These are phyloP conservation scores for Mellilla xanthometata DNA, from an alignment of 2,888 invertebrate species.

Conservation along the genomic window DNA sequence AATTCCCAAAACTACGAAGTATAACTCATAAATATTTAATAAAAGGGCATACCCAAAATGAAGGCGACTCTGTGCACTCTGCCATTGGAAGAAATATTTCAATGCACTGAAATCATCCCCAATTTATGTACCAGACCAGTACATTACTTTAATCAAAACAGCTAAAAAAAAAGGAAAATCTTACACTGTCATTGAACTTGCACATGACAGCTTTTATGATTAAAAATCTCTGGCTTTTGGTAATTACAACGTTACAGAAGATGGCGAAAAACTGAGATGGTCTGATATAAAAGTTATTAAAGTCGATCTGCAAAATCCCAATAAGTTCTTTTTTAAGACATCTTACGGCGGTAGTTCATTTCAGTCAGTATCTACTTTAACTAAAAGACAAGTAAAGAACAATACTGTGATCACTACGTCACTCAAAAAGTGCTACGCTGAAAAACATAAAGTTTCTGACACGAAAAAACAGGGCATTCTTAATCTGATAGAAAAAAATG, in stretches of 20 bases:
- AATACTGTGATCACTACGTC: background rate
- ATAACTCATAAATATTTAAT: conserved; percentile 31
- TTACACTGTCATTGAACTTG: conserved; percentile 6
- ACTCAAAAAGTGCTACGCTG: background rate
- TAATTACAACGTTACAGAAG: background rate
- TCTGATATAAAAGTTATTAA: conserved; percentile 4
- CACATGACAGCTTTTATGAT: conserved; percentile 16
- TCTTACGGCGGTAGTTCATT: conserved; percentile 3
- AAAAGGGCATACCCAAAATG: conserved; percentile 38
- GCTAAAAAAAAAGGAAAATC: too few species aligned
- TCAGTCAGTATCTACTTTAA: background rate
- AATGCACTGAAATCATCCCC: too few species aligned
- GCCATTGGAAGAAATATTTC: too few species aligned
- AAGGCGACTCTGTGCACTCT: too few species aligned
- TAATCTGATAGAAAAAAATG: background rate
- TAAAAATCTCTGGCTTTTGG: conserved; percentile 13
- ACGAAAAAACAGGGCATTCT: background rate
- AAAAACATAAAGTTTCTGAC: background rate
- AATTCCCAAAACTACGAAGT: too few species aligned
- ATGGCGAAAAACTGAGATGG: conserved; percentile 7
- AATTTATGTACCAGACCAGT: conserved; percentile 33
- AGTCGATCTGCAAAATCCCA: conserved; percentile 5
- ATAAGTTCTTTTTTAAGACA: conserved; percentile 9
- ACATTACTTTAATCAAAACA: conserved; percentile 31
- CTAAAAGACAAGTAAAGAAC: background rate